Conservation (phyloP, 1,140 invertebrate genomes). For the Tribolium madens region DNA sequence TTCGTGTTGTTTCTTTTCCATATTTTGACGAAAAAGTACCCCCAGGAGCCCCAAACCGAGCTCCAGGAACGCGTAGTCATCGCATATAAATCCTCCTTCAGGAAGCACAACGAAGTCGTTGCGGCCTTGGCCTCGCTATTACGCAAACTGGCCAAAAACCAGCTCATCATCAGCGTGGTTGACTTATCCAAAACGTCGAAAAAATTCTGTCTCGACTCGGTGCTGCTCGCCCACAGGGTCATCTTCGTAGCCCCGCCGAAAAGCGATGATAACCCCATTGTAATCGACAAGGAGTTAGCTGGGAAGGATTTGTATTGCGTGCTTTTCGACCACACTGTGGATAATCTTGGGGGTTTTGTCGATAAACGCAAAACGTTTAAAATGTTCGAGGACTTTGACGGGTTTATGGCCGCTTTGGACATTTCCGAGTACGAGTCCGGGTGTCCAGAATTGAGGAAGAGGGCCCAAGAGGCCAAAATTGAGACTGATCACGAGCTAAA, state of each 20-base stretch:
- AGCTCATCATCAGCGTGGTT: conserved; percentile 36
- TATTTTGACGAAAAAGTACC: conserved; percentile 48
- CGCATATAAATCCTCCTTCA: conserved; percentile 52
- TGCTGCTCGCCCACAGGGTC: conserved; percentile 49
- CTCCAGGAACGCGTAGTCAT: conserved; percentile 45
- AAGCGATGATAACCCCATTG: conserved; percentile 44
- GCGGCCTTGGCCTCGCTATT: conserved; percentile 43
- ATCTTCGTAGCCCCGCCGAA: conserved; percentile 50
- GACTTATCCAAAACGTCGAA: conserved; percentile 24
- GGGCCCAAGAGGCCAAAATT: conserved; percentile 42
- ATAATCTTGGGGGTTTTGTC: conserved; percentile 49
- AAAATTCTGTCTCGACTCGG: conserved; percentile 43
- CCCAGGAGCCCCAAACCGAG: conserved; percentile 28
- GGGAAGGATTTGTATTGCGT: conserved; percentile 44
- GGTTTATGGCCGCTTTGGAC: conserved; percentile 49
- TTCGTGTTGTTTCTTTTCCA: conserved; percentile 56
- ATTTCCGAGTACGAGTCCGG: background rate
- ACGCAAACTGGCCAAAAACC: conserved; percentile 40
- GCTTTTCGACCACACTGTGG: conserved; percentile 51
- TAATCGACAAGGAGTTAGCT: conserved; percentile 38
- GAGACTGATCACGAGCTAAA: conserved; percentile 49
- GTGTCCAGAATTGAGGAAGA: conserved; percentile 45
- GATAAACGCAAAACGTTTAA: conserved; percentile 46
- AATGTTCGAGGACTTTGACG: conserved; percentile 53
- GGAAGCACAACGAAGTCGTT: conserved; percentile 54